Base-by-base conservation (phyloP, 2,888 invertebrate genomes). In the Cerceris ruficornis region DNA sequence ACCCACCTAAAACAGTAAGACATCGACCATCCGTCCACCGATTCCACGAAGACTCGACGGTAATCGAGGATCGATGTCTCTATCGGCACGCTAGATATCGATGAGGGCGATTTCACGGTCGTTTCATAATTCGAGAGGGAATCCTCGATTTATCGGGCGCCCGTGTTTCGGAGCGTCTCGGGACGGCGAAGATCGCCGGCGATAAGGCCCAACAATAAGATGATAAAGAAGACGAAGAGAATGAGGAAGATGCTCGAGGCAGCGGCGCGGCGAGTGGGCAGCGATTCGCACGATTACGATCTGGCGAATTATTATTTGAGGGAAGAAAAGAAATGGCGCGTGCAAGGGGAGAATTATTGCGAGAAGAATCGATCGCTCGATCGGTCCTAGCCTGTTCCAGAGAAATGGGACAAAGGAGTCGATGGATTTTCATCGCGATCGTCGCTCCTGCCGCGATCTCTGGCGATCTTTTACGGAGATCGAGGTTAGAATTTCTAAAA, bases 221-320 rank as follows among this genome's bases (percentile, higher is more conserved):
- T 74, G 77, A 78, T 78, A 78, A 80, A 78, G 78, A 80, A 69
- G 70, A 74, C 70, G 70, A 74, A 62, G 67, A 60, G 60, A 54
- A 52, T n/a, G 14, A 65, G 54, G 17, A 55, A 28, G 61, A 54
- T 17, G 69, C 68, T 55, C 66, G 66, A 69, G 71, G 75, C 68
- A 43, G 28, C 70, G 71, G 69, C 71, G 73, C 52, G 66, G 41
- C 74, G 75, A 80, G 71, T 68, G 71, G 73, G 74, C 77, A 65
- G 69, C 77, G 72, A 60, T 59, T 69, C 79, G 67, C 60, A 50
- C 74, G 80, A 80, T 80, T 80, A 78, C 62, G 54, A 75, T 80
- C 80, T 69, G 42, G 72, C 80, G 78, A 70, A 78, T 80, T 78
- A 80, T 80, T 80, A 80, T 78, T 80, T 78, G 78, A 69, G 54